Conservation (phyloP, 2,113 vertebrate genomes). For the Abramis brama region DNA sequence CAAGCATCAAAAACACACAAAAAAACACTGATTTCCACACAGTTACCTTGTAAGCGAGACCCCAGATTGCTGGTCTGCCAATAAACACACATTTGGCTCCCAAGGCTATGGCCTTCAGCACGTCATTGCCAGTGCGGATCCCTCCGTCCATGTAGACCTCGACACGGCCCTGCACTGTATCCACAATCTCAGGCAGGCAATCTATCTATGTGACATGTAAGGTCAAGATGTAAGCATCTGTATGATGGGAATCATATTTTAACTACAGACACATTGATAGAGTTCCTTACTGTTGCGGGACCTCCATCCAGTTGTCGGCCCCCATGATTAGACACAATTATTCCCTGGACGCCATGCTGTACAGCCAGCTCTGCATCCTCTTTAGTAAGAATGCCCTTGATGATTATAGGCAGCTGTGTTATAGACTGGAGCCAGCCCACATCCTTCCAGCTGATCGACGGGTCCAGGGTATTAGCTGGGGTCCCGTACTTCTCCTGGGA, state of each 20-base stretch:
- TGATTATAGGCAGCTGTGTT: conserved; percentile 88
- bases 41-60: conserved; percentile 89
- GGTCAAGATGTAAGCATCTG: not conserved
- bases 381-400: conserved; percentile 96
- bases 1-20: not conserved
- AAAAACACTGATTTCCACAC: conserved; percentile 20
- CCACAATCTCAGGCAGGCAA: conserved; percentile 87
- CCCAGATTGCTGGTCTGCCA: conserved; percentile 91
- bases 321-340: conserved; percentile 96
- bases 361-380: conserved; percentile 94
- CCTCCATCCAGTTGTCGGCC: conserved; percentile 93
- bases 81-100: conserved; percentile 94
- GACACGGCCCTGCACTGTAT: conserved; percentile 81
- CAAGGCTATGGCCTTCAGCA: conserved; percentile 89
- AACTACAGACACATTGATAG: not conserved
- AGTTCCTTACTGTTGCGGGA: conserved; percentile 81
- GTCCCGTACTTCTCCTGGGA: conserved; percentile 71
- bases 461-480: conserved; percentile 79
- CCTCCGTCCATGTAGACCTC: conserved; percentile 94
- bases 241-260: not conserved
- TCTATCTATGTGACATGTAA: conserved; percentile 80
- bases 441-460: conserved; percentile 90
- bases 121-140: conserved; percentile 88
- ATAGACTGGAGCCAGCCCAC: conserved; percentile 86
- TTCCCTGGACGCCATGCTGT: conserved; percentile 86